Evolutionary conservation across 2,797 vertebrate genomes (phyloP), one percentile per base, ranked within the genome.

Genomic region (Garrulus glandarius): DNA sequence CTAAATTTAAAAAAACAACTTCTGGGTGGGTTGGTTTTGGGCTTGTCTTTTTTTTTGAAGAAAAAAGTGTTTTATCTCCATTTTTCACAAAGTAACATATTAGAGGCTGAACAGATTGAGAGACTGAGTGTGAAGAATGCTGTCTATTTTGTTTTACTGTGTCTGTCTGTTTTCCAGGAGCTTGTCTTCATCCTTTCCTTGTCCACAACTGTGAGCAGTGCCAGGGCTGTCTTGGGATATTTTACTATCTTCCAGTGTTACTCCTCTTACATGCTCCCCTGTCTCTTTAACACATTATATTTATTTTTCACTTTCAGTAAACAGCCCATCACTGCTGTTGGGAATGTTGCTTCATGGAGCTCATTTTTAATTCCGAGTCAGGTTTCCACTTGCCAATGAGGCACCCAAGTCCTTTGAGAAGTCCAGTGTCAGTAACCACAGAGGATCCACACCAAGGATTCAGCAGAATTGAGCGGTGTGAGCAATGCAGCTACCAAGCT

Each of bases 161-260:
- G 29, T 87, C 36, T 46, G 67, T 86, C 69, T 85, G 37, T 81
- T 89, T 95, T 49, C 32, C n/a, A 91, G 77, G 59, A 82, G 24
- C 21, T 82, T 9, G 3, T 79, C 67, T 92, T 92, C 74, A 92
- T 84, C 17, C 34, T 63, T 78, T 68, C 56, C 13, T 67, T 9
- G 4, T 86, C 78, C 10, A 72, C 5, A 17, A 88, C 30, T 59
- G 24, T 78, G 37, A 87, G 50, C 39, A 43, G 22, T 83, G 18
- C 24, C 37, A 59, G 23, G 63, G 18, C 29, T 89, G 19, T 87
- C 34, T 75, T 87, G 69, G 32, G 39, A 69, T 90, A 79, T 68
- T 92, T 77, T 49, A 13, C 22, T 59, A 39, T 78, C 60, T 91
- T 89, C 60, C 44, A 79, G 11, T 70, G 50, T 84, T 89, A 47